Conservation (phyloP, 2,888 invertebrate genomes). For the Chloroclystis v-ata region DNA sequence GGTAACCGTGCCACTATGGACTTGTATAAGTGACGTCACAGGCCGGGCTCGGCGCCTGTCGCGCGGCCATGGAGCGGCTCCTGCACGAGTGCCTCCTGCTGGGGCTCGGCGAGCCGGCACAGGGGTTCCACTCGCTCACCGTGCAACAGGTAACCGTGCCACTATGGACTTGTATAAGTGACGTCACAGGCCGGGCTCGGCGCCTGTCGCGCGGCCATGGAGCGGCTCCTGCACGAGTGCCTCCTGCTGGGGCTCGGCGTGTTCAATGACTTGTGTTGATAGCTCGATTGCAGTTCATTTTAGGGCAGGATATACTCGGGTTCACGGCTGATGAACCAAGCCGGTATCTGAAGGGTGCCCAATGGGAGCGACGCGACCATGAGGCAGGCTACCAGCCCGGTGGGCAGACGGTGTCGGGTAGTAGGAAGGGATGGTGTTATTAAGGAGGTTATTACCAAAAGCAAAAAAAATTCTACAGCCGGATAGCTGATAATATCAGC, state of each 20-base stretch:
- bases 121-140: conserved; percentile 51
- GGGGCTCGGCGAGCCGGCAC: conserved; percentile 64
- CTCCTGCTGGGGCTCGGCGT: conserved; percentile 77
- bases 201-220: conserved; percentile 82
- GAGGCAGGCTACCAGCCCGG: too few species aligned
- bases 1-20: conserved; percentile 33
- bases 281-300: too few species aligned
- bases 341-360: too few species aligned
- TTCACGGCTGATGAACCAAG: too few species aligned
- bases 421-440: too few species aligned
- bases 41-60: conserved; percentile 79
- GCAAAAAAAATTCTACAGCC: too few species aligned
- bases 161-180: background rate
- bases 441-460: too few species aligned
- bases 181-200: conserved; percentile 63
- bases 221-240: conserved; percentile 81
- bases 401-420: too few species aligned
- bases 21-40: background rate
- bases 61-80: conserved; percentile 82
- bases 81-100: conserved; percentile 80
- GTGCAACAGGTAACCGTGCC: conserved; percentile 56
- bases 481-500: too few species aligned
- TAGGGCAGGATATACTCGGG: too few species aligned
- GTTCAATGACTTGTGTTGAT: too few species aligned
- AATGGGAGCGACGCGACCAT: too few species aligned